Percentiles rank a stretch among this genome's conserved stretches.
phyloP scores from a whole-genome alignment of 2,797 vertebrate species.

The Cheirogaleus major region DNA sequence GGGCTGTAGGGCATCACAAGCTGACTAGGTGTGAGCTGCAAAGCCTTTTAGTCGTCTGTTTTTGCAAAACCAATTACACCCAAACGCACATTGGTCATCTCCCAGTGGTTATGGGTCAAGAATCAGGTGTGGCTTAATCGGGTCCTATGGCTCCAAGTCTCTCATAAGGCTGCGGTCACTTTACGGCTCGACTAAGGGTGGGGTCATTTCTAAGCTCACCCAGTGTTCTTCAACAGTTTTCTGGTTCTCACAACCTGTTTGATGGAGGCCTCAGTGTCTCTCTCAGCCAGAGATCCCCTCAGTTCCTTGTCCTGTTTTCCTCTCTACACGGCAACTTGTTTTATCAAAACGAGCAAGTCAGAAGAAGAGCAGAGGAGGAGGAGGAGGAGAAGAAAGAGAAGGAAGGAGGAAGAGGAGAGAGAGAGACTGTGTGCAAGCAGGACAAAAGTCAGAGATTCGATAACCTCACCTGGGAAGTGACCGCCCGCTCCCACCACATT shows the following conservation, averaged over 20 bases:
- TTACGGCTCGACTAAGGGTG: neutral
- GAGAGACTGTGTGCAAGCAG: neutral
- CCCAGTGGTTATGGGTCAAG: neutral
- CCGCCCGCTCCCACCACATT: neutral
- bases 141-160: neutral
- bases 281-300: neutral
- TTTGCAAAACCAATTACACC: too few relatives aligned
- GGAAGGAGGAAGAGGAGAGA: neutral
- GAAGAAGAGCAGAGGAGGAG: neutral
- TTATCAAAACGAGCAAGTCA: neutral
- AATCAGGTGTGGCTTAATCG: neutral
- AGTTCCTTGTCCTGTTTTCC: fast-evolving
- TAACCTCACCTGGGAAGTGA: neutral
- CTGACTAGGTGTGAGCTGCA: too few relatives aligned
- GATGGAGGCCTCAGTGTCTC: neutral
- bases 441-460: neutral
- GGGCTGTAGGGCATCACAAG: too few relatives aligned
- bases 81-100: too few relatives aligned
- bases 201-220: neutral
- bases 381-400: neutral
- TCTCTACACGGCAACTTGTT: neutral
- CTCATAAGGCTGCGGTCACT: fast-evolving
- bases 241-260: neutral
- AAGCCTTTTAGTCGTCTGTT: too few relatives aligned
- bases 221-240: neutral